Evolutionary conservation across 2,888 invertebrate species (phyloP).

Genomic region (Caenorhabditis zanzibari): DNA sequence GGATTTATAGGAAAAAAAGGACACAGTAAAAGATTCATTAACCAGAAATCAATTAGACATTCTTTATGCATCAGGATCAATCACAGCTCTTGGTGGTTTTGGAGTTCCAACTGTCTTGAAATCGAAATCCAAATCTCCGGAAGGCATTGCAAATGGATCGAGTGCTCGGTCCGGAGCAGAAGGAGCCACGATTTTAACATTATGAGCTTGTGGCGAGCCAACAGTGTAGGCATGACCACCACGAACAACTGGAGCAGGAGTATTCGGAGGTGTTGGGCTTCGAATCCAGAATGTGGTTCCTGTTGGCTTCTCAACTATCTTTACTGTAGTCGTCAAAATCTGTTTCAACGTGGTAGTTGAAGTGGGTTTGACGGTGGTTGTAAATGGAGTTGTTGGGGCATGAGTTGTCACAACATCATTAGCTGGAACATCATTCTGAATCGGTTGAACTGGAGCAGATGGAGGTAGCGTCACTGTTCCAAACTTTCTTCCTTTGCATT

Average conservation of each 20-base stretch:
- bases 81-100: constrained; percentile 37
- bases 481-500: constrained; percentile 30
- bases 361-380: constrained; percentile 27
- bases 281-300: constrained; percentile 51
- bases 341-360: constrained; percentile 19
- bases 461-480: constrained; percentile 8
- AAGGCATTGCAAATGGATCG: constrained; percentile 16
- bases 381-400: constrained; percentile 2
- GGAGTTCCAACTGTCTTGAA: constrained; percentile 36
- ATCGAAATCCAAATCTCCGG: constrained; percentile 32
- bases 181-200: constrained; percentile 9
- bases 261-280: constrained; percentile 41
- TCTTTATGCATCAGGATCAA: constrained; percentile 48
- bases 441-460: neutral
- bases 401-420: neutral
- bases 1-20: neutral
- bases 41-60: constrained; percentile 2
- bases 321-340: neutral
- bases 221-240: constrained; percentile 13
- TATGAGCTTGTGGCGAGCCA: constrained; percentile 23
- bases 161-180: constrained; percentile 29
- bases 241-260: constrained; percentile 20
- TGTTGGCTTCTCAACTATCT: neutral
- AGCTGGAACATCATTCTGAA: neutral
- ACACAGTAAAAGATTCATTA: constrained; percentile 25